phyloP scores from a whole-genome alignment of 2,113 vertebrate species.

The Chascanopsetta lugubris region DNA sequence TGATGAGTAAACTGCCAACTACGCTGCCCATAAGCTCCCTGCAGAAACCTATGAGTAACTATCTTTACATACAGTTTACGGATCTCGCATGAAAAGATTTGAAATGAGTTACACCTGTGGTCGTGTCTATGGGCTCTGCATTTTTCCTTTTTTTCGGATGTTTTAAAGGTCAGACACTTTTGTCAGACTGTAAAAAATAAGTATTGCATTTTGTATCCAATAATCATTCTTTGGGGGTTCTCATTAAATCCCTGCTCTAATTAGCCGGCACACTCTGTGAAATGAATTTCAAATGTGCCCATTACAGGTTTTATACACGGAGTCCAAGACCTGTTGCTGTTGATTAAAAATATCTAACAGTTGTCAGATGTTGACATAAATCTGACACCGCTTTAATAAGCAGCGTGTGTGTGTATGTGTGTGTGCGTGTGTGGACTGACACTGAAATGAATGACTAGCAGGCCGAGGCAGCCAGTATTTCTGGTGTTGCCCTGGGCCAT shows the following conservation, averaged over 20 bases:
- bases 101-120: too few relatives aligned
- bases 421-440: background rate
- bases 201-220: conserved; percentile 1
- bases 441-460: conserved; percentile 36
- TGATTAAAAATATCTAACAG: background rate
- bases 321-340: background rate
- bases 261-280: background rate
- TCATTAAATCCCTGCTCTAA: conserved; percentile 17
- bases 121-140: background rate
- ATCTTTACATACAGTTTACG: too few relatives aligned
- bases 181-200: background rate
- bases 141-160: background rate
- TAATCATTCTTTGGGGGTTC: conserved; percentile 1
- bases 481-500: conserved; percentile 43
- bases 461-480: conserved; percentile 62
- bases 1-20: too few relatives aligned
- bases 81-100: too few relatives aligned
- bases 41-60: too few relatives aligned
- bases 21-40: too few relatives aligned
- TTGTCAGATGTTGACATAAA: conserved; percentile 11
- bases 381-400: conserved; percentile 22
- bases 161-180: background rate
- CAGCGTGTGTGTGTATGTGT: background rate
- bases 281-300: conserved; percentile 6
- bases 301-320: conserved; percentile 7